Conservation (phyloP, 2,888 invertebrate genomes). For the Steinernema scapterisci region DNA sequence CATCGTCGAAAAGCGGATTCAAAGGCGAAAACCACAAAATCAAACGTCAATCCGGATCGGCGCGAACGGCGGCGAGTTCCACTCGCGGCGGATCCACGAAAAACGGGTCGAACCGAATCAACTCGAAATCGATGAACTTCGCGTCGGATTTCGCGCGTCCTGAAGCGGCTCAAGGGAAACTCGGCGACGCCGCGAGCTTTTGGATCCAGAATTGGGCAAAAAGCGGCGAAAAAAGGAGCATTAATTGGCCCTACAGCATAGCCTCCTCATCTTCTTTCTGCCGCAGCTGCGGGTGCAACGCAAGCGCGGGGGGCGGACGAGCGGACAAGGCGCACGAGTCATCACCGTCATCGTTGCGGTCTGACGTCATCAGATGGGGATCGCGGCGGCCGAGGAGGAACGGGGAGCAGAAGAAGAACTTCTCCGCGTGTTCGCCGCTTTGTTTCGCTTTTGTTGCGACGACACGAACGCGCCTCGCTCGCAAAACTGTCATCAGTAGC, state of each 20-base stretch:
- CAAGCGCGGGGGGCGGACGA: neutral
- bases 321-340: neutral
- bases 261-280: neutral
- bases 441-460: constrained; percentile 26
- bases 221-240: neutral
- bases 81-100: too few relatives aligned
- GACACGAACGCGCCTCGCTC: too few relatives aligned
- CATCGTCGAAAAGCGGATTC: too few relatives aligned
- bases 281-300: constrained; percentile 5
- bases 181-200: neutral
- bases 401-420: neutral
- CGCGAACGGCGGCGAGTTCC: too few relatives aligned
- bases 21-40: too few relatives aligned
- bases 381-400: neutral
- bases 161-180: neutral
- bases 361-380: neutral
- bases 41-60: too few relatives aligned
- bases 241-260: constrained; percentile 32
- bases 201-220: neutral
- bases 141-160: neutral
- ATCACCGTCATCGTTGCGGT: neutral
- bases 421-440: constrained; percentile 6
- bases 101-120: too few relatives aligned
- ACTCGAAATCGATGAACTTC: too few relatives aligned
- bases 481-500: too few relatives aligned